Evolutionary conservation across 2,797 vertebrate species (phyloP).

Genomic region (Chelon labrosus): DNA sequence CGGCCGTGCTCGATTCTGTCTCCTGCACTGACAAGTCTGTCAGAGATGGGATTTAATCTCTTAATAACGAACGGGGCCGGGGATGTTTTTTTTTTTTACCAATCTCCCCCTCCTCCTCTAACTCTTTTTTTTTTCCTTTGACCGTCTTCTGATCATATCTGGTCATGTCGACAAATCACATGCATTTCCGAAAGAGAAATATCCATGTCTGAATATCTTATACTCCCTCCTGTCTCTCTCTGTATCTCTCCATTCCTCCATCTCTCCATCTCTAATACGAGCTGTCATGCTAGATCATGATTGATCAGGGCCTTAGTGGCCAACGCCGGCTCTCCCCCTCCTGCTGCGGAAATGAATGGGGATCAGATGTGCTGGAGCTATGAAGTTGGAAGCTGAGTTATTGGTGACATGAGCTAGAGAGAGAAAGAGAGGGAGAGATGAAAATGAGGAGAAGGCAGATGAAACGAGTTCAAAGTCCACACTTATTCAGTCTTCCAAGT

Average conservation of each 20-base stretch:
- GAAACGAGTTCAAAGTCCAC: slow-evolving; percentile 40
- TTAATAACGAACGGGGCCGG: slow-evolving; percentile 83
- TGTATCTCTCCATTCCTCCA: slow-evolving; percentile 61
- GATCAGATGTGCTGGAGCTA: slow-evolving; percentile 68
- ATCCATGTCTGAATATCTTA: slow-evolving; percentile 76
- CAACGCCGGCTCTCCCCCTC: slow-evolving; percentile 74
- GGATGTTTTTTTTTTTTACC: slow-evolving; percentile 39
- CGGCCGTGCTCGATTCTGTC: slow-evolving; percentile 82
- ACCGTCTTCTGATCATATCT: slow-evolving; percentile 83
- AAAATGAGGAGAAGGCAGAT: slow-evolving; percentile 53
- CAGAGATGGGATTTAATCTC: slow-evolving; percentile 87
- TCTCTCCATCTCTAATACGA: slow-evolving; percentile 75
- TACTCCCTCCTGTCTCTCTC: slow-evolving; percentile 40
- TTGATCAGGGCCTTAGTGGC: slow-evolving; percentile 79
- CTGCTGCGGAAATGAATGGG: slow-evolving; percentile 74
- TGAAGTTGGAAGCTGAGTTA: slow-evolving; percentile 75
- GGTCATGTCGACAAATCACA: slow-evolving; percentile 85
- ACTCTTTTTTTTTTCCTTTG: slow-evolving; percentile 40
- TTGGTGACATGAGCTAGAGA: slow-evolving; percentile 55
- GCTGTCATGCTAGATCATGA: slow-evolving; percentile 81
- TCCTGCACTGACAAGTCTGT: slow-evolving; percentile 85
- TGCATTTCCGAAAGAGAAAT: slow-evolving; percentile 74
- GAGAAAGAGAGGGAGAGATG: slow-evolving; percentile 45
- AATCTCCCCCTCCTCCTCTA: slow-evolving; percentile 35
- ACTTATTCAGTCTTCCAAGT: slow-evolving; percentile 39